These are phyloP conservation scores for Cydia strobilella DNA, from an alignment of 1,140 invertebrate genomes.

Conservation along the genomic window DNA sequence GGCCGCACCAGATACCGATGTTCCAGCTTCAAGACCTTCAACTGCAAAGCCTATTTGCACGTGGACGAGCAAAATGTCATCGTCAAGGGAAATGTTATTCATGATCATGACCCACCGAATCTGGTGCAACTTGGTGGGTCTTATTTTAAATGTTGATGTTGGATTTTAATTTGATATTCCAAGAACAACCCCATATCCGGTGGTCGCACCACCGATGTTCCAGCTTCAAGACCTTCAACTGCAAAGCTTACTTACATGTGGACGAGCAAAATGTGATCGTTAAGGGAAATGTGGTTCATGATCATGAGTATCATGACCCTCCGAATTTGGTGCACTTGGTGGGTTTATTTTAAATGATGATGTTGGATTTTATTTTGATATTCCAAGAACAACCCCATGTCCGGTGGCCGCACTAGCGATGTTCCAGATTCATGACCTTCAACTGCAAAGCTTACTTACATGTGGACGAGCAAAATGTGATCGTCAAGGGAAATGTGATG, in stretches of 20 bases:
- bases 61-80: slow-evolving; percentile 42
- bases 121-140: slow-evolving; percentile 35
- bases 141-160: slow-evolving; percentile 3
- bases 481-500: slow-evolving; percentile 34
- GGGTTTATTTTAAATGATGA: slow-evolving; percentile 3
- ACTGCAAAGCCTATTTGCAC: slow-evolving; percentile 50
- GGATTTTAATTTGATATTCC: background rate
- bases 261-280: slow-evolving; percentile 41
- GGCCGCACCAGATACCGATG: slow-evolving; percentile 51
- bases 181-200: slow-evolving; percentile 41
- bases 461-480: slow-evolving; percentile 39
- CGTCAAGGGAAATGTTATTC: slow-evolving; percentile 28
- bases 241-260: slow-evolving; percentile 49
- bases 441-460: slow-evolving; percentile 50
- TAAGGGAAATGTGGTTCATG: slow-evolving; percentile 39
- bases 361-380: background rate
- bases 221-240: slow-evolving; percentile 36
- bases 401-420: slow-evolving; percentile 42
- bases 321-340: slow-evolving; percentile 36
- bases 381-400: slow-evolving; percentile 42
- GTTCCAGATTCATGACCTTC: slow-evolving; percentile 41
- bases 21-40: slow-evolving; percentile 38
- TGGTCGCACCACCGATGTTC: slow-evolving; percentile 48
- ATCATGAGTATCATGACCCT: slow-evolving; percentile 51
- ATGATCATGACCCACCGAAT: slow-evolving; percentile 47